phyloP scores from a whole-genome alignment of 2,888 invertebrate genomes.

The Caenorhabditis doughertyi region DNA sequence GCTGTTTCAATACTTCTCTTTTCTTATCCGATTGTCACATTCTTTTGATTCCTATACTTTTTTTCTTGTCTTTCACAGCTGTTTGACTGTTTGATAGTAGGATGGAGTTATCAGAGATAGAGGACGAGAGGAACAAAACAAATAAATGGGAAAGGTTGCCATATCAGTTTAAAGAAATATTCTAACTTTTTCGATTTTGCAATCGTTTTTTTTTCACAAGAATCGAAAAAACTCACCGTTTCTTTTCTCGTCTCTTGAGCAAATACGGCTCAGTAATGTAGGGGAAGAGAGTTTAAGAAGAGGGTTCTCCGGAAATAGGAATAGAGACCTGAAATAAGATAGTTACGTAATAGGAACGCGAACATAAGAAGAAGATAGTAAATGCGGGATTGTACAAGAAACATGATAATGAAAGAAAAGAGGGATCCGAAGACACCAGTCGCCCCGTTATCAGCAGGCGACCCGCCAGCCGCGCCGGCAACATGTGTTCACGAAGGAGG shows the following conservation, averaged over 20 bases:
- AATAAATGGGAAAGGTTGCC: constrained; percentile 32
- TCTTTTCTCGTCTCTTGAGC: constrained; percentile 47
- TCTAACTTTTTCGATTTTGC: constrained; percentile 16
- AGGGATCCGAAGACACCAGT: constrained; percentile 39
- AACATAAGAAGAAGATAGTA: constrained; percentile 18
- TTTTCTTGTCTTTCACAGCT: constrained; percentile 30
- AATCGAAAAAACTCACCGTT: constrained; percentile 41
- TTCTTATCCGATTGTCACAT: constrained; percentile 41
- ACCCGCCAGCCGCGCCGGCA: constrained; percentile 55
- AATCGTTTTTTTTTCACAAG: background rate
- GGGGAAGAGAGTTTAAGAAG: background rate
- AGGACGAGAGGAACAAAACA: constrained; percentile 17
- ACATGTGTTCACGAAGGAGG: constrained; percentile 53
- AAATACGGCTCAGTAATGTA: constrained; percentile 17
- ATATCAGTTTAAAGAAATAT: constrained; percentile 30
- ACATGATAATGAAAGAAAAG: constrained; percentile 48
- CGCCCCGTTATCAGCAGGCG: constrained; percentile 57
- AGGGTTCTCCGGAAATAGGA: constrained; percentile 16
- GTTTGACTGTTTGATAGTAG: constrained; percentile 29
- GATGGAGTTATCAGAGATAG: constrained; percentile 10
- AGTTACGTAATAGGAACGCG: constrained; percentile 38
- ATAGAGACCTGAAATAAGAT: constrained; percentile 4
- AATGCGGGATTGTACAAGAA: constrained; percentile 55
- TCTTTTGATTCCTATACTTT: constrained; percentile 33
- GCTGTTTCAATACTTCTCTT: background rate